Percentiles rank a stretch among this genome's conserved stretches.
phyloP scores from a whole-genome alignment of 2,888 invertebrate species.

The Chrysolina oricalcia region DNA sequence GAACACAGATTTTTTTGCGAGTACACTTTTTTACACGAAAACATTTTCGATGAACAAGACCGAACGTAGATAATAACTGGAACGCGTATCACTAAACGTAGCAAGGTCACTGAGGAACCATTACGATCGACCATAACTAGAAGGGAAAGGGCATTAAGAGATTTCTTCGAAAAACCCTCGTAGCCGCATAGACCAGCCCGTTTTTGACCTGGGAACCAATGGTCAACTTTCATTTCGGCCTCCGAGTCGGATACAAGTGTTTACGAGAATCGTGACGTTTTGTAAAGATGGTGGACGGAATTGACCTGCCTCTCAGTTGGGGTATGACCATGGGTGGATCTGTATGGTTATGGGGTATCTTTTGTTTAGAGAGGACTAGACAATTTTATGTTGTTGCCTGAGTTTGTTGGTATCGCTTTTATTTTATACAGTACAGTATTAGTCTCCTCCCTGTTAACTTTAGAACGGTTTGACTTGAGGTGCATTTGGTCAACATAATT shows the following conservation, averaged over 20 bases:
- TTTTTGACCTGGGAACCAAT: slow-evolving; percentile 42
- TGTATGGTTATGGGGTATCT: neutral
- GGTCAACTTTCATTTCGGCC: slow-evolving; percentile 22
- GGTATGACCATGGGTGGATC: neutral
- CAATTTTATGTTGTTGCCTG: too few relatives aligned
- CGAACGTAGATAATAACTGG: neutral
- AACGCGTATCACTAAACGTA: neutral
- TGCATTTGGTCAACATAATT: too few relatives aligned
- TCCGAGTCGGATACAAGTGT: slow-evolving; percentile 40
- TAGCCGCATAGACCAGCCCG: slow-evolving; percentile 42
- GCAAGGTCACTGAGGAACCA: neutral
- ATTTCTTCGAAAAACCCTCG: slow-evolving; percentile 35
- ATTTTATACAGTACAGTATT: too few relatives aligned
- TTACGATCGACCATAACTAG: slow-evolving; percentile 11
- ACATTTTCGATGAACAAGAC: neutral
- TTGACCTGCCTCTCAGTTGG: slow-evolving; percentile 38
- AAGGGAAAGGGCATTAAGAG: slow-evolving; percentile 25
- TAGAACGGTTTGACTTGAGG: too few relatives aligned
- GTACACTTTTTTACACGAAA: neutral
- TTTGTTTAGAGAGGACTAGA: too few relatives aligned
- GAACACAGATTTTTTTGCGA: neutral
- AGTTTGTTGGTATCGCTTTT: too few relatives aligned
- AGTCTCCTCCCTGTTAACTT: too few relatives aligned
- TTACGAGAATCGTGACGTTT: slow-evolving; percentile 50
- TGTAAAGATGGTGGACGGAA: slow-evolving; percentile 41